phyloP scores from a whole-genome alignment of 2,797 vertebrate species.

The Clarias laeviceps region DNA sequence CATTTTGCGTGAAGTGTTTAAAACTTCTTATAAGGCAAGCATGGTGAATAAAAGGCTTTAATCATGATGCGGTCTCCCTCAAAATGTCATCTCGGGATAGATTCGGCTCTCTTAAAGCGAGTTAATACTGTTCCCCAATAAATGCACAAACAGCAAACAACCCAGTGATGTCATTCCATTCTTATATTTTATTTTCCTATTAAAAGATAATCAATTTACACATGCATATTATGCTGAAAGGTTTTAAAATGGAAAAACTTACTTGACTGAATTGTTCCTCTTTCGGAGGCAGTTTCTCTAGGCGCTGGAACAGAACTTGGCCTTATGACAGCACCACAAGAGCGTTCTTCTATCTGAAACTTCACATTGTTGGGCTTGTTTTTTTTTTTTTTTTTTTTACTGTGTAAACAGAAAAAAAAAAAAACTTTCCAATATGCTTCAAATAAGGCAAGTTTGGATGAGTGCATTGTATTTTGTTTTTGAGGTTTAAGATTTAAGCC shows the following conservation, averaged over 20 bases:
- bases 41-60: conserved; percentile 49
- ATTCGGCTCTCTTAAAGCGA: conserved; percentile 70
- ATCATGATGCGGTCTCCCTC: conserved; percentile 51
- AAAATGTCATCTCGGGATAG: conserved; percentile 58
- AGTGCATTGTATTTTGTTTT: conserved; percentile 48
- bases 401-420: conserved; percentile 55
- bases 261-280: conserved; percentile 48
- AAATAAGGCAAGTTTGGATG: conserved; percentile 60
- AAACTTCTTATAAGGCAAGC: conserved; percentile 62
- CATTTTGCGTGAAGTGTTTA: conserved; percentile 59
- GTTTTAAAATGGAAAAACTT: conserved; percentile 45
- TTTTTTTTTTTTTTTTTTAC: conserved; percentile 14
- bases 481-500: conserved; percentile 63
- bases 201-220: conserved; percentile 62
- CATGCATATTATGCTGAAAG: conserved; percentile 41
- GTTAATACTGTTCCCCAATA: conserved; percentile 70
- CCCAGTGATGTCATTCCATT: conserved; percentile 59
- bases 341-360: conserved; percentile 51
- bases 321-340: conserved; percentile 47
- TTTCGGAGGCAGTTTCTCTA: conserved; percentile 59
- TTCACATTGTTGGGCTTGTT: conserved; percentile 58
- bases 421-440: conserved; percentile 58
- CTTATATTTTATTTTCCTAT: conserved; percentile 60
- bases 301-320: conserved; percentile 58
- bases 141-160: conserved; percentile 64